Base-by-base conservation (phyloP, 2,888 invertebrate species). In the Drosophila helvetica region DNA sequence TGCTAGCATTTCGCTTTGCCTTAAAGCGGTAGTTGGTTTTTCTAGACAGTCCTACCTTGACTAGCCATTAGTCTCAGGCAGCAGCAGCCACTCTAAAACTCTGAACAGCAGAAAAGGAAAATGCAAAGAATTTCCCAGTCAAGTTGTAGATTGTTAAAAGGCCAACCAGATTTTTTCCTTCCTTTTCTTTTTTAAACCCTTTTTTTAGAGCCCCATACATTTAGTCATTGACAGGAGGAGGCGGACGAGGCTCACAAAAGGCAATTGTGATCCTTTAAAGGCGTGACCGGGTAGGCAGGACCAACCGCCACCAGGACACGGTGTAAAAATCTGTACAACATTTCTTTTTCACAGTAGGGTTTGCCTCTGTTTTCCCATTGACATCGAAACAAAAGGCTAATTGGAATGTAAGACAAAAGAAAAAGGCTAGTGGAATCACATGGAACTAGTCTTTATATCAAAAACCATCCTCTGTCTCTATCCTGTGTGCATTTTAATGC, bases 321-420 rank as follows among this genome's bases (percentile, higher is more conserved):
- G 38, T 38, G 48, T 48, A 66, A 27, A 48, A 66, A 50, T 66
- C 66, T 55, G 65, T 65, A 43, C 66, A 66, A 66, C 38, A 38
- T 66, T 66, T 66, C 50, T 54, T 66, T 55, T 66, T 43, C 55
- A 65, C 66, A 18, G 43, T 70, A 57, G 56, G 71, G 51, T 48
- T 59, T 55, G 50, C 47, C 62, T 60, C 19, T 60, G 56, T 54
- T 53, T 84, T 84, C 71, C 79, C 80, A 82, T 82, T 82, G 81
- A 86, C 86, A 82, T 72, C 80, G 78, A 78, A 76, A 82, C 86
- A 82, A 82, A 86, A 69, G 82, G 86, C 82, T 82, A 82, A 82
- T 82, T 86, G 82, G 83, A 70, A 78, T 83, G 82, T 83, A 80
- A 78, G 80, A 71, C 71, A 71, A 71, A 71, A 64, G 62, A 71